phyloP scores from a whole-genome alignment of 1,140 invertebrate species.

The Scaptodrosophila lebanonensis region DNA sequence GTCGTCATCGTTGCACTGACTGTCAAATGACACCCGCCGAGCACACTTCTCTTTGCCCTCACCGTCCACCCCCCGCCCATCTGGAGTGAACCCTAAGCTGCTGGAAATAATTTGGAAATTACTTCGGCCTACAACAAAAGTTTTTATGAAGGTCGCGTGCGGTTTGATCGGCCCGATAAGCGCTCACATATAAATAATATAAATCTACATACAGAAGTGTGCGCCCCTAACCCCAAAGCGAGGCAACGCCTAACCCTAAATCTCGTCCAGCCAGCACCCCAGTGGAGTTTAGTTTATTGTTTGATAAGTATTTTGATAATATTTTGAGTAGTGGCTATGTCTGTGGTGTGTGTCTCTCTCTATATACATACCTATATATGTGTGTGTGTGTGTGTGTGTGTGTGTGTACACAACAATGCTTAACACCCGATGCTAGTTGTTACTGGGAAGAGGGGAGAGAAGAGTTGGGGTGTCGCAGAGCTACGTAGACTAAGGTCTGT shows the following conservation, averaged over 20 bases:
- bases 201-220: conserved; percentile 31
- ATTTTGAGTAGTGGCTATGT: conserved; percentile 49
- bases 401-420: conserved; percentile 39
- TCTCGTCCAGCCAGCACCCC: conserved; percentile 4
- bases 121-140: conserved; percentile 31
- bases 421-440: conserved; percentile 45
- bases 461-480: neutral
- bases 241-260: conserved; percentile 23
- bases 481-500: too few relatives aligned
- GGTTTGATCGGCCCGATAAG: conserved; percentile 49
- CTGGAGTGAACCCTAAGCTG: conserved; percentile 28
- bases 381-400: too few relatives aligned
- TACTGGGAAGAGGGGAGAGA: neutral
- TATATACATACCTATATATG: too few relatives aligned
- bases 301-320: conserved; percentile 74
- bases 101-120: conserved; percentile 72
- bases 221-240: neutral
- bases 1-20: conserved; percentile 14
- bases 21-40: conserved; percentile 57
- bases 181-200: conserved; percentile 42
- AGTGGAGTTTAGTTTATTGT: conserved; percentile 53
- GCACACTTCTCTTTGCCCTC: too few relatives aligned
- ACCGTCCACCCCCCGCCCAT: neutral
- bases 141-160: conserved; percentile 76
- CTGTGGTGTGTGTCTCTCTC: too few relatives aligned